Conservation (phyloP, 2,113 vertebrate species). For the Anolis sagrei region DNA sequence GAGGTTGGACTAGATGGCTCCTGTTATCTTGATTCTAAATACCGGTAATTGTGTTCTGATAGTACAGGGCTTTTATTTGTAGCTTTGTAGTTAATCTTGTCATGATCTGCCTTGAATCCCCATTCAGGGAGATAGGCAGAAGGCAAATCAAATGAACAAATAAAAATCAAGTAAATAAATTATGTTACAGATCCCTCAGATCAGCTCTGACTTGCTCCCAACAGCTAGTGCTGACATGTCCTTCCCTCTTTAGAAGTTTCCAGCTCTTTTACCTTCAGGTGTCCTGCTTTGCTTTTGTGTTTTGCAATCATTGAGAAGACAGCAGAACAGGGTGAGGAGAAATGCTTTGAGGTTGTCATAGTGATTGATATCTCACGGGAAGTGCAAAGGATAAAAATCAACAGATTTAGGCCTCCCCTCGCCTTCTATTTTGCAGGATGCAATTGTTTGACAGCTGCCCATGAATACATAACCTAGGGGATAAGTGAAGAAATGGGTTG, state of each 20-base stretch:
- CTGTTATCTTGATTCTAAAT: too few species aligned
- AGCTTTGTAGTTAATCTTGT: too few species aligned
- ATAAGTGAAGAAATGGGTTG: constrained; percentile 67
- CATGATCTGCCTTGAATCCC: too few species aligned
- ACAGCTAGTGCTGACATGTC: not conserved
- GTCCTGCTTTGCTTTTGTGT: not conserved
- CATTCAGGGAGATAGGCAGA: too few species aligned
- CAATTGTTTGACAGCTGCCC: constrained; percentile 72
- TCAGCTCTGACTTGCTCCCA: not conserved
- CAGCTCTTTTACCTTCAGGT: not conserved
- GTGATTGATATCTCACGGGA: constrained; percentile 62
- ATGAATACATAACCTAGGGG: constrained; percentile 68
- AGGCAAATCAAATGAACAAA: too few species aligned
- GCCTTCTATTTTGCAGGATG: constrained; percentile 38
- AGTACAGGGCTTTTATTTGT: too few species aligned
- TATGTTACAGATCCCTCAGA: not conserved
- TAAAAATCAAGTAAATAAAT: too few species aligned
- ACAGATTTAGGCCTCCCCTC: constrained; percentile 70
- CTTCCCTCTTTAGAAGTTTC: not conserved
- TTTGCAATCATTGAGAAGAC: not conserved
- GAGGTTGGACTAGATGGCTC: too few species aligned
- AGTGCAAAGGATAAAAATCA: constrained; percentile 67
- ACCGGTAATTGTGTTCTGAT: too few species aligned
- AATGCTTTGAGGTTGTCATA: not conserved
- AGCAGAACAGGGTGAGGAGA: not conserved